These are phyloP conservation scores for Ricordea florida DNA, from an alignment of 92 coral and sea anemone genomes.

Conservation along the genomic window DNA sequence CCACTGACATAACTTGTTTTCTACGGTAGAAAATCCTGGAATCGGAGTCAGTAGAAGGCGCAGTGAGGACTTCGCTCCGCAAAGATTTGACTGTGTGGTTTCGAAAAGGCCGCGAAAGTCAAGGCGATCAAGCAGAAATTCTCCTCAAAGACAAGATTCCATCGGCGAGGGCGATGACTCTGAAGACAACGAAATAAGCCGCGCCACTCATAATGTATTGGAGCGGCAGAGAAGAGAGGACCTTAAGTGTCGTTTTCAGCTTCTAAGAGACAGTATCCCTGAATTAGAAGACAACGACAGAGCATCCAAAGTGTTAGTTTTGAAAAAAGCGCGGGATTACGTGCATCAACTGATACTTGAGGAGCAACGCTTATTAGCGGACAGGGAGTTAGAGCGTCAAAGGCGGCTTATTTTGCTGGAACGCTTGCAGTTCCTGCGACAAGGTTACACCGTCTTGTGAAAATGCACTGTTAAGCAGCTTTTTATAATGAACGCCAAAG, in stretches of 20 bases:
- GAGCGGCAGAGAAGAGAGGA: slow-evolving; percentile 97
- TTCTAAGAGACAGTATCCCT: slow-evolving; percentile 91
- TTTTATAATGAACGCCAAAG: not conserved
- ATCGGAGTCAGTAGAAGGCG: slow-evolving; percentile 23
- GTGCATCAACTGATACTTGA: slow-evolving; percentile 81
- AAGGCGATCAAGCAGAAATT: slow-evolving; percentile 76
- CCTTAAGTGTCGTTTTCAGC: slow-evolving; percentile 91
- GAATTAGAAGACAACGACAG: slow-evolving; percentile 96
- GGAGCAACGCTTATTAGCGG: slow-evolving; percentile 90
- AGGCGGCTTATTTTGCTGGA: slow-evolving; percentile 82
- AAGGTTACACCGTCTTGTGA: slow-evolving; percentile 75
- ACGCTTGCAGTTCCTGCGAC: slow-evolving; percentile 73
- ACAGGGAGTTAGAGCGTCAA: slow-evolving; percentile 95
- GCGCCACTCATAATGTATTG: slow-evolving; percentile 96
- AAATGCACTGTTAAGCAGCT: not conserved
- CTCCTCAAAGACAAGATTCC: slow-evolving; percentile 72
- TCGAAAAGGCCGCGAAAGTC: slow-evolving; percentile 81
- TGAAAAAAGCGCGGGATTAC: slow-evolving; percentile 94
- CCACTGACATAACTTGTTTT: not conserved
- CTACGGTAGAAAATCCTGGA: slow-evolving; percentile 61
- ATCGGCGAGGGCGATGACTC: slow-evolving; percentile 88
- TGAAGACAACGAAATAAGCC: slow-evolving; percentile 95
- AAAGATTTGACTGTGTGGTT: slow-evolving; percentile 48
- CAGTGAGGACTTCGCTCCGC: slow-evolving; percentile 73
- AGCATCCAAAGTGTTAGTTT: slow-evolving; percentile 94